A percentile compares a stretch with the other conserved stretches of the same genome.
Conservation (phyloP, 2,888 invertebrate genomes). For the Melieria picta region DNA sequence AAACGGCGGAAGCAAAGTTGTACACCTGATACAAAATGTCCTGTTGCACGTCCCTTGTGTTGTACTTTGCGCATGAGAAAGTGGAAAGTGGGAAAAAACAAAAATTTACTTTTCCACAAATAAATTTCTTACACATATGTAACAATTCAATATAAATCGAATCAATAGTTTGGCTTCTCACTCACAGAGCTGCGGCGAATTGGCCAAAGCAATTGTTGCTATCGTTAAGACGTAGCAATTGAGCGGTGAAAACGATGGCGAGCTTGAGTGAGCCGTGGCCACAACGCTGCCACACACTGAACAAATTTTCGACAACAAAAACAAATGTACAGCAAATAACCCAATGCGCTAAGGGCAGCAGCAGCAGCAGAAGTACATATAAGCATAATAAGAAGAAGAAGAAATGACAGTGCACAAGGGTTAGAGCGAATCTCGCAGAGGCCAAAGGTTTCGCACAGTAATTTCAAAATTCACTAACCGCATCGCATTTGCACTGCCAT, state of each 20-base stretch:
- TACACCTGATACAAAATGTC: too few species aligned
- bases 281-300: constrained; percentile 16
- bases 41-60: too few species aligned
- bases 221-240: background rate
- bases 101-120: too few species aligned
- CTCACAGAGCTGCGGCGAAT: background rate
- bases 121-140: too few species aligned
- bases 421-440: constrained; percentile 32
- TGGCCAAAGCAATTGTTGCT: background rate
- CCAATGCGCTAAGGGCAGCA: background rate
- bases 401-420: constrained; percentile 20
- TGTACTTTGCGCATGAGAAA: too few species aligned
- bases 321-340: background rate
- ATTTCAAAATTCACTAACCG: too few species aligned
- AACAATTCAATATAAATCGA: too few species aligned
- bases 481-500: too few species aligned
- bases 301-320: background rate
- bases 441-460: constrained; percentile 34
- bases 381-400: constrained; percentile 7
- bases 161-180: too few species aligned
- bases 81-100: too few species aligned
- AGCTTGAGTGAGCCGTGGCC: background rate
- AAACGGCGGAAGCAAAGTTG: too few species aligned
- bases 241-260: background rate
- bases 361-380: constrained; percentile 3